These are phyloP conservation scores for Elysia chlorotica DNA, from an alignment of 1,140 invertebrate genomes.

Conservation along the genomic window DNA sequence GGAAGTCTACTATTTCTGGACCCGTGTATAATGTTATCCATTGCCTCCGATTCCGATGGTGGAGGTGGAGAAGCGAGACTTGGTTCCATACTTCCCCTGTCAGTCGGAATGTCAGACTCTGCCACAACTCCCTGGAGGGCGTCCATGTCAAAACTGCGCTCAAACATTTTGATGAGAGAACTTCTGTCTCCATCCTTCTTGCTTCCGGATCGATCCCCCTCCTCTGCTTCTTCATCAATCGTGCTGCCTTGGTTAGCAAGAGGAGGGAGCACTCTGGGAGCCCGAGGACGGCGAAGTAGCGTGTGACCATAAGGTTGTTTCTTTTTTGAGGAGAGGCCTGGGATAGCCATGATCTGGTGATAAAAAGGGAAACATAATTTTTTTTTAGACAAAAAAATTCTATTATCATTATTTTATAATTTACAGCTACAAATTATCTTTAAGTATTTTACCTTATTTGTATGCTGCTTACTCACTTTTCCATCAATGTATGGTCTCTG, in stretches of 20 bases:
- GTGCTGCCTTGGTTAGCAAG: too few species aligned
- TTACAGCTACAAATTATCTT: background rate
- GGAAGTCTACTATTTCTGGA: background rate
- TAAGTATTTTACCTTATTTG: too few species aligned
- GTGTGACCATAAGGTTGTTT: constrained; percentile 11
- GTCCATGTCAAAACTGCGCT: constrained; percentile 31
- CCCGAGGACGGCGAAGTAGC: constrained; percentile 45
- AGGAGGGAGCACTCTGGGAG: constrained; percentile 36
- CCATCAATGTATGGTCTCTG: too few species aligned
- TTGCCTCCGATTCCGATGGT: constrained; percentile 44
- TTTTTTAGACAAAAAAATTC: background rate
- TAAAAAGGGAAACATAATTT: background rate
- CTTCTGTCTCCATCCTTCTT: too few species aligned
- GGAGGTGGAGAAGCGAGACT: constrained; percentile 50
- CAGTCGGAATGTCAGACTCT: constrained; percentile 29
- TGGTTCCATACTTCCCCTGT: constrained; percentile 44
- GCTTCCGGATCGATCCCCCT: background rate
- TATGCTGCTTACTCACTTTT: too few species aligned
- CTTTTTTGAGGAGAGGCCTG: constrained; percentile 26
- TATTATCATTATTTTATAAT: background rate
- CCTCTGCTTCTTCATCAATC: background rate
- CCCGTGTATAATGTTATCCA: background rate
- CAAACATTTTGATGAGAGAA: constrained; percentile 19
- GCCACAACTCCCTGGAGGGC: constrained; percentile 24
- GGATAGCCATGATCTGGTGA: constrained; percentile 21